Conservation (phyloP, 2,113 vertebrate genomes). For the Eudyptes chrysolophus region DNA sequence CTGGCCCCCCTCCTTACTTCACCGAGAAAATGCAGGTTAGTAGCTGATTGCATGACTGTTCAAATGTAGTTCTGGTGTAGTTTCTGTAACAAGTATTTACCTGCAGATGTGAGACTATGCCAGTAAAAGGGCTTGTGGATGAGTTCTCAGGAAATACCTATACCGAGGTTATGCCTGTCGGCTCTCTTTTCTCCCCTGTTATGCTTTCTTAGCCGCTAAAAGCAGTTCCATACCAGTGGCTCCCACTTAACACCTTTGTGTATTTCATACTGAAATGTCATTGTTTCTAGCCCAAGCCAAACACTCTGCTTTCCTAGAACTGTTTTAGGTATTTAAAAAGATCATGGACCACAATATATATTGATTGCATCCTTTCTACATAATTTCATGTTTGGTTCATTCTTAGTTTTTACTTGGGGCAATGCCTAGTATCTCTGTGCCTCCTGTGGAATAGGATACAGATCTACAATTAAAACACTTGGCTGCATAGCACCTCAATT, state of each 20-base stretch:
- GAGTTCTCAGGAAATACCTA: not conserved
- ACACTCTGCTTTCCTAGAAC: not conserved
- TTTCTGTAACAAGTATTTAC: not conserved
- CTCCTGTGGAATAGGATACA: not conserved
- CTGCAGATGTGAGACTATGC: not conserved
- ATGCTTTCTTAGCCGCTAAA: not conserved
- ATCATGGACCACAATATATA: fast-evolving
- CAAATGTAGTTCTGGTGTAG: not conserved
- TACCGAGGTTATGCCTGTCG: not conserved
- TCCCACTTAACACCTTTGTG: not conserved
- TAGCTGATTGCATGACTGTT: not conserved
- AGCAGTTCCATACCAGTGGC: not conserved
- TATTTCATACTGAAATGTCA: not conserved
- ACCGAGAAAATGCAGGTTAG: not conserved
- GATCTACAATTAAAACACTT: not conserved
- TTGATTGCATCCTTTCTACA: not conserved
- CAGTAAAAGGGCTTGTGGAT: not conserved
- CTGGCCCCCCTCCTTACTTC: too few relatives aligned
- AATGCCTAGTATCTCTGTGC: not conserved
- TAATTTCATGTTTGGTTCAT: not conserved
- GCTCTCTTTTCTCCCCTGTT: not conserved
- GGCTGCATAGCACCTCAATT: not conserved
- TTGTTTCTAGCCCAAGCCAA: not conserved
- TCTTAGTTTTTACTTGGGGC: not conserved
- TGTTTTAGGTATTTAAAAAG: not conserved